These are phyloP conservation scores for Cryptomyrus ogoouensis DNA, from an alignment of 2,113 vertebrate genomes.

Conservation along the genomic window DNA sequence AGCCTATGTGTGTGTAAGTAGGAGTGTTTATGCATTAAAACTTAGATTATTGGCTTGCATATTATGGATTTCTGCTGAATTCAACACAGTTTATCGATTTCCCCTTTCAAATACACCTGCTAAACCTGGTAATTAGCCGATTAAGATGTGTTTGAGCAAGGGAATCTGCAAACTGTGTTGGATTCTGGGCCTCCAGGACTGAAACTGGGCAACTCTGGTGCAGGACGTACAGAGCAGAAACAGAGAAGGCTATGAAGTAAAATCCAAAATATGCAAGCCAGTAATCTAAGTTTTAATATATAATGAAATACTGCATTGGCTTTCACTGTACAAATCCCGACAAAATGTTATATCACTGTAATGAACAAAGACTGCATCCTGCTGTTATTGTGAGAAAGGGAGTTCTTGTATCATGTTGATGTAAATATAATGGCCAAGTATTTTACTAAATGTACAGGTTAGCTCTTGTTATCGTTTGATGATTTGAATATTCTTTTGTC, in stretches of 20 bases:
- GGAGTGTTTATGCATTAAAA: background rate
- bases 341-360: background rate
- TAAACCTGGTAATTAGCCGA: background rate
- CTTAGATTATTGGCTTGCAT: background rate
- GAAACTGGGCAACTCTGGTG: background rate
- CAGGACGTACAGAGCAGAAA: background rate
- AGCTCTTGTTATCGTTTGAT: background rate
- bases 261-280: background rate
- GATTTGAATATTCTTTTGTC: background rate
- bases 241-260: background rate
- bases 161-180: background rate
- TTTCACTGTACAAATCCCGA: background rate
- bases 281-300: background rate
- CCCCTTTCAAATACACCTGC: background rate
- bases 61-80: background rate
- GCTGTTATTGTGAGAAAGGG: background rate
- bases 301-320: background rate
- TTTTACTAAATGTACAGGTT: background rate
- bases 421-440: background rate
- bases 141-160: background rate
- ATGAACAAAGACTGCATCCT: background rate
- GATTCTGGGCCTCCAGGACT: background rate
- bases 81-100: background rate
- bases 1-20: background rate
- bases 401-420: background rate